Percentiles rank a stretch among this genome's conserved stretches.
Conservation (phyloP, 2,797 vertebrate genomes). For the Falco berigora region DNA sequence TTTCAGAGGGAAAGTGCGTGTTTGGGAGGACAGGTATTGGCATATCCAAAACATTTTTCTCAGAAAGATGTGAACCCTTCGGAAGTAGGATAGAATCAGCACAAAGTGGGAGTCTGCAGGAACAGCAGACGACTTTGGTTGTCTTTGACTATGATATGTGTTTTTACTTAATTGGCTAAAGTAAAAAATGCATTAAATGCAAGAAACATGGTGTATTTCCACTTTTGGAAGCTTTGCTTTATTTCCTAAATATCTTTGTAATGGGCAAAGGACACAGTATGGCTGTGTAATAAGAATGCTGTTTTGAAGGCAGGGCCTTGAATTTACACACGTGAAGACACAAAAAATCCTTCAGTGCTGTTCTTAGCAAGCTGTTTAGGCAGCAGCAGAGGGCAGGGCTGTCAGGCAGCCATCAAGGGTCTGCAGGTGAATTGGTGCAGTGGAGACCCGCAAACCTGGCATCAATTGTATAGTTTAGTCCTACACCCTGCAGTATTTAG, state of each 20-base stretch:
- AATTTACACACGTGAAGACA: neutral
- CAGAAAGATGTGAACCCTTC: neutral
- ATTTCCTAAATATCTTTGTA: neutral
- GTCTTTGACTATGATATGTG: neutral
- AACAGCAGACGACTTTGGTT: neutral
- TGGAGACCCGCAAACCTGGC: neutral
- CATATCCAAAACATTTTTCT: neutral
- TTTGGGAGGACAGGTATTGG: neutral
- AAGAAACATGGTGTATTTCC: neutral
- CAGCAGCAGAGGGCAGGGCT: neutral
- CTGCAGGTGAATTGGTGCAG: neutral
- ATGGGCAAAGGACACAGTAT: neutral
- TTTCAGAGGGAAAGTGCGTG: neutral
- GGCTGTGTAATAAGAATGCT: neutral
- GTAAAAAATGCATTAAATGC: neutral
- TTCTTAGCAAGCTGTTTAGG: neutral
- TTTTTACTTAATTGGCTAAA: neutral
- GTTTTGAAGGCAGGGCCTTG: neutral
- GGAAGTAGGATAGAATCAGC: neutral
- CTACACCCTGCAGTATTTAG: neutral
- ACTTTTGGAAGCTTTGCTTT: neutral
- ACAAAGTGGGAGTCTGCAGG: neutral
- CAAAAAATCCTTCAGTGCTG: neutral
- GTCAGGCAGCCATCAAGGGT: neutral
- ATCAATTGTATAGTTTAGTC: neutral